phyloP scores from a whole-genome alignment of 1,140 invertebrate species.

The Drosophila insularis region DNA sequence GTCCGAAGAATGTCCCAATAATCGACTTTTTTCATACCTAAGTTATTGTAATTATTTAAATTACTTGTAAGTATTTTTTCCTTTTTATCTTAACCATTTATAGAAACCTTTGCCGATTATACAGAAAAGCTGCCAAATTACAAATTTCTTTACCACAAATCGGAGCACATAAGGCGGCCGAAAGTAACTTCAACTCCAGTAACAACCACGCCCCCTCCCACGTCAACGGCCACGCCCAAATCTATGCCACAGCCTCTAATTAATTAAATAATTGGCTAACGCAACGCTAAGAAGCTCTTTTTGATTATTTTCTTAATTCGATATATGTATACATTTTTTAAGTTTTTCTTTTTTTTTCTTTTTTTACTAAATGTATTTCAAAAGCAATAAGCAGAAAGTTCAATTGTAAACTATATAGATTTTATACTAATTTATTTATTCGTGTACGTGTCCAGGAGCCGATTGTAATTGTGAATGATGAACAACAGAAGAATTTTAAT shows the following conservation, averaged over 20 bases:
- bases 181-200: slow-evolving; percentile 29
- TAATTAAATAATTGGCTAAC: slow-evolving; percentile 1
- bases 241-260: not conserved
- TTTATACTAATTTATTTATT: slow-evolving; percentile 56
- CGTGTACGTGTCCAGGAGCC: slow-evolving; percentile 23
- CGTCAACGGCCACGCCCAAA: not conserved
- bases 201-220: not conserved
- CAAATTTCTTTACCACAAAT: slow-evolving; percentile 71
- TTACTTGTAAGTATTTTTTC: not conserved
- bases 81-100: not conserved
- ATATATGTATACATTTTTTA: not conserved
- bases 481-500: not conserved
- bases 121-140: slow-evolving; percentile 58
- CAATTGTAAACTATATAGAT: slow-evolving; percentile 55
- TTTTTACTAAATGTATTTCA: slow-evolving; percentile 1
- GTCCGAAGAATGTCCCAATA: too few species aligned
- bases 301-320: not conserved
- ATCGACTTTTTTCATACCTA: too few species aligned
- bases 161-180: slow-evolving; percentile 62
- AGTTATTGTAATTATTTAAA: too few species aligned
- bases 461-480: slow-evolving; percentile 45
- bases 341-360: not conserved
- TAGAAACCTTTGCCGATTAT: slow-evolving; percentile 53
- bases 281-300: slow-evolving; percentile 17
- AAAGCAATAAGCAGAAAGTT: slow-evolving; percentile 53